Percentiles rank a stretch among this genome's conserved stretches.
Conservation (phyloP, 2,113 vertebrate genomes). For the Thermophis baileyi region DNA sequence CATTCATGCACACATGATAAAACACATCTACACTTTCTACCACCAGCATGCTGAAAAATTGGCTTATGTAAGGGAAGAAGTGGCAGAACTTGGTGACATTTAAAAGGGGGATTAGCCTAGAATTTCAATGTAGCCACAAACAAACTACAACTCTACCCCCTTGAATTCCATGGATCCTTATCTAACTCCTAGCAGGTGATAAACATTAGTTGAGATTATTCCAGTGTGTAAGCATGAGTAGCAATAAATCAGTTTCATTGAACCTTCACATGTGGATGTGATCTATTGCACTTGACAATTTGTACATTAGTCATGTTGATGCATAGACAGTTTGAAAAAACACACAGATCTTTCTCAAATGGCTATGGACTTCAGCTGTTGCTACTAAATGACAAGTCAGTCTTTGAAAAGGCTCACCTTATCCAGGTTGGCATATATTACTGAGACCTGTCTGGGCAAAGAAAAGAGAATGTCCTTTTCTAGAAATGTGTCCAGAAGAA, state of each 20-base stretch:
- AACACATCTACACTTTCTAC: neutral
- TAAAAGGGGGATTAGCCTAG: too few relatives aligned
- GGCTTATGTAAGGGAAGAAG: neutral
- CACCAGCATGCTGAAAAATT: neutral
- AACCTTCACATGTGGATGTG: too few relatives aligned
- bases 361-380: neutral
- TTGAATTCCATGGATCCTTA: too few relatives aligned
- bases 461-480: neutral
- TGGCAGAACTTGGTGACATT: too few relatives aligned
- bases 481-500: neutral
- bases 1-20: neutral
- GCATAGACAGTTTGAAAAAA: neutral
- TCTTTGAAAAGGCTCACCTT: neutral
- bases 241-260: too few relatives aligned
- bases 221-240: too few relatives aligned
- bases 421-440: neutral
- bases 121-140: too few relatives aligned
- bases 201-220: too few relatives aligned
- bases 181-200: too few relatives aligned
- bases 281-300: too few relatives aligned
- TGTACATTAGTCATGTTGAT: neutral
- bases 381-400: neutral
- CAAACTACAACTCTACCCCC: too few relatives aligned
- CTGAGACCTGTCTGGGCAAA: neutral
- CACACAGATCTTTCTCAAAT: neutral